Evolutionary conservation across 2,888 invertebrate genomes (phyloP), one percentile per base, ranked within the genome.

Genomic region (Gnatocerus cornutus): DNA sequence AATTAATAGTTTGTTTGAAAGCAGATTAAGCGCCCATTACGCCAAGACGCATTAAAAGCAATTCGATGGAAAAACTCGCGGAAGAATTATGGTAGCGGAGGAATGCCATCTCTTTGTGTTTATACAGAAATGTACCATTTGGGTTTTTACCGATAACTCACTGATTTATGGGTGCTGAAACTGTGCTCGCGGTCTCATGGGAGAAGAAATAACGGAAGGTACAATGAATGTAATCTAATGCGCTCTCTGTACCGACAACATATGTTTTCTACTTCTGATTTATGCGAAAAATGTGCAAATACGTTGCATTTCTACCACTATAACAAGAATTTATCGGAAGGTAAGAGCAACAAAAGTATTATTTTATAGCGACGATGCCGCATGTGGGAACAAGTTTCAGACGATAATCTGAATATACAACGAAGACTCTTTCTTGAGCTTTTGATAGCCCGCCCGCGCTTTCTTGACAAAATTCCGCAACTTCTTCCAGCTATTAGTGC

Each of bases 211-310:
- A 69, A 63, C 56, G 48, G 55, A 68, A 68, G 62, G 30, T 64
- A 29, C 63, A 64, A 69, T 43, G 64, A 56, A 65, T 46, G 55
- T 65, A 65, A 65, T 65, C 55, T 56, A 65, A 65, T 56, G 56
- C 65, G 14, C 46, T 48, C 56, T 41, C 52, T 33, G 52, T 39
- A 69, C 53, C 13, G 58, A 50, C 59, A 68, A 63, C 68, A 63
- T 68, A 71, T 68, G 71, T 66, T 70, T 65, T 59, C 50, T 21
- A 27, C 46, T 52, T 29, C 61, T 58, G 70, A 73, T 71, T 73
- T 73, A 71, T 59, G 63, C 46, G 70, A 55, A 59, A 65, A 66
- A 68, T 68, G 72, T 65, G 68, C 68, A 70, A 68, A 68, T 70
- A 62, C 70, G 61, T 73, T 71, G 69, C 63, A 52, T 63, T 68